Conservation (phyloP, 2,888 invertebrate genomes). For the Dynastes maya region DNA sequence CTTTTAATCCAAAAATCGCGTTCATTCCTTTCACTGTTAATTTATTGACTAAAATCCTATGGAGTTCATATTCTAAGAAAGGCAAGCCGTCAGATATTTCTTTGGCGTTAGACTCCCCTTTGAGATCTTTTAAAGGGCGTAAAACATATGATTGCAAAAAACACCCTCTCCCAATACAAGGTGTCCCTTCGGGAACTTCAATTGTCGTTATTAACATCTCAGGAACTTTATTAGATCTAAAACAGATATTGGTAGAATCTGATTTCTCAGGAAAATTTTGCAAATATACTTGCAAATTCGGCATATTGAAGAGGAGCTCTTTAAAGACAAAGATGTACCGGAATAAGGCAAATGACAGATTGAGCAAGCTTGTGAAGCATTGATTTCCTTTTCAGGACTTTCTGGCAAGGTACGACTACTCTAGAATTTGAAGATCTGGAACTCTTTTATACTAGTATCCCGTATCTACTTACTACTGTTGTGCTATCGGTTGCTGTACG, state of each 20-base stretch:
- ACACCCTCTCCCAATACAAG: constrained; percentile 80
- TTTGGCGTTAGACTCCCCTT: constrained; percentile 90
- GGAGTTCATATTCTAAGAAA: constrained; percentile 96
- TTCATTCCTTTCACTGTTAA: constrained; percentile 96
- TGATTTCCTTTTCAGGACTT: constrained; percentile 64
- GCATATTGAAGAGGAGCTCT: constrained; percentile 83
- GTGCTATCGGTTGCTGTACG: constrained; percentile 33
- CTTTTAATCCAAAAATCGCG: constrained; percentile 89
- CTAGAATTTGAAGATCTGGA: constrained; percentile 18
- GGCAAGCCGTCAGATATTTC: constrained; percentile 97
- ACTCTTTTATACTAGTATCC: constrained; percentile 4
- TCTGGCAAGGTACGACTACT: constrained; percentile 63
- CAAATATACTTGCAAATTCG: constrained; percentile 77
- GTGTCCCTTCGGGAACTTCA: constrained; percentile 85
- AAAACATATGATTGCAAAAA: constrained; percentile 84
- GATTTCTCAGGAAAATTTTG: background rate
- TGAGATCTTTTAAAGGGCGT: constrained; percentile 83
- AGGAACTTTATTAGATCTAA: constrained; percentile 88
- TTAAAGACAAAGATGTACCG: constrained; percentile 80
- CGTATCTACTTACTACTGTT: constrained; percentile 14
- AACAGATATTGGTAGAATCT: constrained; percentile 57
- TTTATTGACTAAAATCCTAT: constrained; percentile 91
- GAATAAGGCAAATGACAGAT: constrained; percentile 90
- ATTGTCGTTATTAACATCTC: constrained; percentile 93
- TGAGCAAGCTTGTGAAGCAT: constrained; percentile 56